Evolutionary conservation across 2,797 vertebrate genomes (phyloP).

Genomic region (Cirrhinus molitorella): DNA sequence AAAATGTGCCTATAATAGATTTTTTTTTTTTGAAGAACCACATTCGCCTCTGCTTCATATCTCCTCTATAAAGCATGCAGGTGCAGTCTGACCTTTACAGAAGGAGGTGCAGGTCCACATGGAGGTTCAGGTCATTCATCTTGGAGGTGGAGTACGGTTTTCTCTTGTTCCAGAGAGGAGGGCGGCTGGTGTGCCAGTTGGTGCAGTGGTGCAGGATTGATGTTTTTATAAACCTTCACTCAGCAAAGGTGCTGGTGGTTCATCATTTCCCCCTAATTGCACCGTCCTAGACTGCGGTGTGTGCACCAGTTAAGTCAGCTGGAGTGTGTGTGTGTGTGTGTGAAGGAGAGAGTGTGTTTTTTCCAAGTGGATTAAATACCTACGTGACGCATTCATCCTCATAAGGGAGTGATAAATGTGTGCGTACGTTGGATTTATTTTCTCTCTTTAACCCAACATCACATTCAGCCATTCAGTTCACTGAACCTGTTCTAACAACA

Average conservation of each 20-base stretch:
- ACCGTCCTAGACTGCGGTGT: neutral
- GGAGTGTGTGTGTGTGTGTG: neutral
- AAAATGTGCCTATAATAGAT: neutral
- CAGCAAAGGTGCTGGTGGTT: constrained; percentile 26
- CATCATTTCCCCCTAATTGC: constrained; percentile 31
- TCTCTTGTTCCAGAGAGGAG: constrained; percentile 4
- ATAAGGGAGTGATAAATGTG: constrained; percentile 27
- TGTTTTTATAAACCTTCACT: constrained; percentile 38
- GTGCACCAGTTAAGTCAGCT: constrained; percentile 15
- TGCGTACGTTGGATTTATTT: constrained; percentile 15
- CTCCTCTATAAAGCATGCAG: neutral
- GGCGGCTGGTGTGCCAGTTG: neutral
- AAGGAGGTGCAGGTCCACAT: constrained; percentile 28
- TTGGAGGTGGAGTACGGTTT: neutral
- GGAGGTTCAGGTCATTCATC: constrained; percentile 27
- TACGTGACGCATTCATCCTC: constrained; percentile 6
- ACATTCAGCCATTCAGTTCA: constrained; percentile 6
- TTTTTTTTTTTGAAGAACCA: neutral
- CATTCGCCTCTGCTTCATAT: neutral
- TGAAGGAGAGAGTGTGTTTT: neutral
- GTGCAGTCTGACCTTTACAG: neutral
- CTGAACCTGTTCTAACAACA: constrained; percentile 38
- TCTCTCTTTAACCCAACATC: constrained; percentile 21
- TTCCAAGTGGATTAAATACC: constrained; percentile 15
- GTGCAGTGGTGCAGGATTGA: constrained; percentile 26